phyloP scores from a whole-genome alignment of 2,113 vertebrate species.

The Dasypus novemcinctus region DNA sequence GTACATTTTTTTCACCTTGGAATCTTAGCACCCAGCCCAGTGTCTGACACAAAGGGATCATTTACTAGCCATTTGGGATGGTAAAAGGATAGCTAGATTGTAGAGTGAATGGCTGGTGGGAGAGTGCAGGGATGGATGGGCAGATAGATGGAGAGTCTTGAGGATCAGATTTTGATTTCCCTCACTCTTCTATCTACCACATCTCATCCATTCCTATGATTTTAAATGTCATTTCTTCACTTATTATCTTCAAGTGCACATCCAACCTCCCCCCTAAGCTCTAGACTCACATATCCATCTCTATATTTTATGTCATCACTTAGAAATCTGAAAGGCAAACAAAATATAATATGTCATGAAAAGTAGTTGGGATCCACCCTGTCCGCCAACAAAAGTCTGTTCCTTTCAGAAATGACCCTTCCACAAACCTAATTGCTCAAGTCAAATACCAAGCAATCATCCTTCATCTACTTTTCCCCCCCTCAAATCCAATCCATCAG shows the following conservation, averaged over 20 bases:
- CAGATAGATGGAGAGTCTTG: background rate
- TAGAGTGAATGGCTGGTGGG: background rate
- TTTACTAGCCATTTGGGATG: background rate
- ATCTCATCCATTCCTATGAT: background rate
- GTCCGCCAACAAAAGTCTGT: background rate
- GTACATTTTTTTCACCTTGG: background rate
- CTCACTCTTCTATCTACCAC: background rate
- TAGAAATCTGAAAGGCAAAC: background rate
- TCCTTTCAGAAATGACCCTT: background rate
- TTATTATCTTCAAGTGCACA: background rate
- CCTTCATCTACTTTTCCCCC: background rate
- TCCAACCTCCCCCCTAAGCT: background rate
- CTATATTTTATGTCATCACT: background rate
- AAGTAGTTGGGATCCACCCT: background rate
- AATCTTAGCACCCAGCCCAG: background rate
- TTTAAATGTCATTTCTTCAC: background rate
- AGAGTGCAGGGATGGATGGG: background rate
- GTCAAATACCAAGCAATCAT: background rate
- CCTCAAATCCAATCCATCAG: background rate
- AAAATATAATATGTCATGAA: background rate
- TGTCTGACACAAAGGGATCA: background rate
- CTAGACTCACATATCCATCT: background rate
- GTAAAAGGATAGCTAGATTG: background rate
- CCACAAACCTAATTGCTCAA: background rate
- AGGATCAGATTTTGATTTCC: background rate